phyloP scores from a whole-genome alignment of 2,797 vertebrate genomes.

The Ispidina picta region DNA sequence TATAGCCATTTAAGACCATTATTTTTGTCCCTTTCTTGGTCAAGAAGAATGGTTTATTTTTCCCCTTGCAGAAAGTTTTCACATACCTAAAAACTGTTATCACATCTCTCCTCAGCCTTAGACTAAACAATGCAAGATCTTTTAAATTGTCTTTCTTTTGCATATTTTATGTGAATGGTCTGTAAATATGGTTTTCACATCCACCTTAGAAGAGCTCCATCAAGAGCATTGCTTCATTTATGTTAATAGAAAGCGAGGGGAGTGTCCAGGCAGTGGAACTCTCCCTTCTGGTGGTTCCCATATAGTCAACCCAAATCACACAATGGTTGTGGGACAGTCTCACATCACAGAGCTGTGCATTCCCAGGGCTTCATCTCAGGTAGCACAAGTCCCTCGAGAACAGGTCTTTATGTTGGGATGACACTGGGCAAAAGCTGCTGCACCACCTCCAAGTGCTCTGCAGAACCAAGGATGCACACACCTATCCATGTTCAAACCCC shows the following conservation, averaged over 20 bases:
- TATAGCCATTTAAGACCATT: neutral
- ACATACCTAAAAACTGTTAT: conserved; percentile 20
- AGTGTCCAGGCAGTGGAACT: neutral
- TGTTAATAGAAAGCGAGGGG: neutral
- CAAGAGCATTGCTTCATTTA: neutral
- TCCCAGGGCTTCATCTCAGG: neutral
- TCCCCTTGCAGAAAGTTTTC: neutral
- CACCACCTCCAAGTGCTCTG: neutral
- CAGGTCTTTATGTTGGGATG: neutral
- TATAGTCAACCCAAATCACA: neutral
- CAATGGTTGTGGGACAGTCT: neutral
- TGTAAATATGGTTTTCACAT: neutral
- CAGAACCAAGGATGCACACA: neutral
- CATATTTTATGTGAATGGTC: neutral
- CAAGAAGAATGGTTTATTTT: neutral
- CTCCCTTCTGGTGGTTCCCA: neutral
- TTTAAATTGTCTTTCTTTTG: neutral
- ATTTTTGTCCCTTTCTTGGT: neutral
- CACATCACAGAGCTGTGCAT: neutral
- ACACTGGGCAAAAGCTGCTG: neutral
- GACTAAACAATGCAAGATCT: neutral
- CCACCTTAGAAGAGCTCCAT: neutral
- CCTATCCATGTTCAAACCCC: neutral
- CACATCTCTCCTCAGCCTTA: neutral
- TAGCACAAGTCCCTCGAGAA: neutral